Base-by-base conservation (phyloP, 1,140 invertebrate species). In the Hypothenemus hampei region DNA sequence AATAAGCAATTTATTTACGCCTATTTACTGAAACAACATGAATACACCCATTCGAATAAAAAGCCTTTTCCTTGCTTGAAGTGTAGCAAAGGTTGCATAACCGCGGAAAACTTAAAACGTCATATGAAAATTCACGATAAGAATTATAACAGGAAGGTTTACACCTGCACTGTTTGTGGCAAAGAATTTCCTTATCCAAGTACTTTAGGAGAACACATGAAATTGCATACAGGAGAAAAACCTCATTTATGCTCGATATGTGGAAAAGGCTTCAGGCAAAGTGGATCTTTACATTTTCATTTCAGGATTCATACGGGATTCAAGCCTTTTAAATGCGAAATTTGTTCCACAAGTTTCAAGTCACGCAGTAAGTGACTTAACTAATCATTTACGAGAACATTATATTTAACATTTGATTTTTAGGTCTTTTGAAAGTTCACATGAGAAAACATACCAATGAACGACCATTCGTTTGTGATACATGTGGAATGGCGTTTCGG, bases 251-350 rank as follows among this genome's bases (percentile, higher is more conserved):
- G 69, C 60, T 59, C 64, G 1, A 46, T 63, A 24, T 72, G 69
- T 57, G 62, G 61, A 1, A 71, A 71, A 60, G 60, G 65, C 26
- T 72, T 85, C 68, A 80, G 79, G 2, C 82, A 84, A 69, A 82
- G 79, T 66, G 78, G 79, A 23, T 79, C 81, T 46, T 67, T 81
- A 37, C 69, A 75, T 45, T 76, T 77, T 58, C 79, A 81, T 61
- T 73, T 74, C 58, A 65, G 67, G 53, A 69, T 67, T 13, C 77
- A 77, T 59, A 76, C 71, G 4, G 74, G 73, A 0, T 70, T 74
- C 58, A 67, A 71, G 49, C 71, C 72, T 8, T 75, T 75, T 53
- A 69, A 69, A 40, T 77, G 75, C 57, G 67, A 72, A 26, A 62
- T 71, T 10, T 75, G 74, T 48, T 51, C 66, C 13, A 71, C 70